Evolutionary conservation across 2,888 invertebrate genomes (phyloP).

Genomic region (Poecilus cupreus): DNA sequence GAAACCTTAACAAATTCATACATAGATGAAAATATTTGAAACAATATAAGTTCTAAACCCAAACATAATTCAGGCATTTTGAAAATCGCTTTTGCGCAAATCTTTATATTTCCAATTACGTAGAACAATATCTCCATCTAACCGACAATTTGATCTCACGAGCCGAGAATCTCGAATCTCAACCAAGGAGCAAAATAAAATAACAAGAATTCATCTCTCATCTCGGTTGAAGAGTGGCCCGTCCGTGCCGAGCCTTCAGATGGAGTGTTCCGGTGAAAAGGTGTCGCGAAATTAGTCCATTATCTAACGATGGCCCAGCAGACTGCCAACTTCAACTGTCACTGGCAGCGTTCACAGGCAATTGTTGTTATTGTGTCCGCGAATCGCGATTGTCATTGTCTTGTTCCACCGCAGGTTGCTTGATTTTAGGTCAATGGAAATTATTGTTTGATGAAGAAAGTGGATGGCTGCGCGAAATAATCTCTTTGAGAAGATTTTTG

Average conservation of each 20-base stretch:
- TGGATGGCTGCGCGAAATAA: neutral
- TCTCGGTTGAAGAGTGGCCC: neutral
- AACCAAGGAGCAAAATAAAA: too few species aligned
- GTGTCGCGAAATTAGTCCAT: conserved; percentile 52
- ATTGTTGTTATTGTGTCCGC: conserved; percentile 11
- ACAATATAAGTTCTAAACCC: too few species aligned
- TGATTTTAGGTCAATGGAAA: conserved; percentile 30
- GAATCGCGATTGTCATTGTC: conserved; percentile 22
- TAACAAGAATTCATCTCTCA: neutral
- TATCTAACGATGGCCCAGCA: conserved; percentile 18
- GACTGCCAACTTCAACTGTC: conserved; percentile 36
- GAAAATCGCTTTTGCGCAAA: too few species aligned
- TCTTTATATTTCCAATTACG: too few species aligned
- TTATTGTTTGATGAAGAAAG: neutral
- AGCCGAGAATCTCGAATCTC: too few species aligned
- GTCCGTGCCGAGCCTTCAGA: conserved; percentile 6
- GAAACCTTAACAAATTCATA: too few species aligned
- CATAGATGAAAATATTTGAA: too few species aligned
- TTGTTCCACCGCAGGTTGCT: neutral
- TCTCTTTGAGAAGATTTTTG: neutral
- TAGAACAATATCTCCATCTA: too few species aligned
- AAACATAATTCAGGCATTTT: too few species aligned
- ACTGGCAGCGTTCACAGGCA: conserved; percentile 23
- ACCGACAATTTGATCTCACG: too few species aligned
- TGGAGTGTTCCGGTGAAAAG: conserved; percentile 25